A percentile compares a stretch with the other conserved stretches of the same genome.
These are phyloP conservation scores for Entomyzon cyanotis DNA, from an alignment of 2,113 vertebrate species.

Conservation along the genomic window DNA sequence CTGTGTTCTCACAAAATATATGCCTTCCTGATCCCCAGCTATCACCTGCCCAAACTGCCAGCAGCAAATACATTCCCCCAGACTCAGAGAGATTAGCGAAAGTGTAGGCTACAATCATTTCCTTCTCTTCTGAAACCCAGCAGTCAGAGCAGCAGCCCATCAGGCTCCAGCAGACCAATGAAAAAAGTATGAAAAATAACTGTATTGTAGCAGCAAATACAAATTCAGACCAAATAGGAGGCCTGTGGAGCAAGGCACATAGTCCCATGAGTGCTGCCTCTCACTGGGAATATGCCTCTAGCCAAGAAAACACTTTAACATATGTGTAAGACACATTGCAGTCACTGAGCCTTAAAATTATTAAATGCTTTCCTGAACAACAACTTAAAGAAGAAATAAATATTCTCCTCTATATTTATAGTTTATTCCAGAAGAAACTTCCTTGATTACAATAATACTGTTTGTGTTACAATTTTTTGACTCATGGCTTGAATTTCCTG, in stretches of 20 bases:
- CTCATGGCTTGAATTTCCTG: neutral
- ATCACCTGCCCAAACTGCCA: neutral
- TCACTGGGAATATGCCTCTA: neutral
- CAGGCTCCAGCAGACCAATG: neutral
- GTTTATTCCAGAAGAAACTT: neutral
- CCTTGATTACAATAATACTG: neutral
- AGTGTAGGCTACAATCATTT: neutral
- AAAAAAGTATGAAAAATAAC: neutral
- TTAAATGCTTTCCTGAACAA: conserved; percentile 9
- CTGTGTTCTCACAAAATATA: neutral
- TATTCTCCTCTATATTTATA: neutral
- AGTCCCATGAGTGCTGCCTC: neutral
- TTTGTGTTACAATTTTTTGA: neutral
- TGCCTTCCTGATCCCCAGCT: neutral
- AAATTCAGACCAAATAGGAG: neutral
- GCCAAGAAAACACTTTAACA: neutral
- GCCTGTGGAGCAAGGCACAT: neutral
- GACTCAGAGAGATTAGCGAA: neutral
- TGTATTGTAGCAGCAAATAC: neutral
- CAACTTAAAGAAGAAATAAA: conserved; percentile 8
- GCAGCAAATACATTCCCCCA: neutral
- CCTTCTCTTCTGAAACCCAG: neutral
- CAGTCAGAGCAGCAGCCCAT: neutral
- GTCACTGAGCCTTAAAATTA: neutral
- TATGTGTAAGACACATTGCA: neutral